phyloP scores from a whole-genome alignment of 2,113 vertebrate genomes.

The Benitochromis conjunctus region DNA sequence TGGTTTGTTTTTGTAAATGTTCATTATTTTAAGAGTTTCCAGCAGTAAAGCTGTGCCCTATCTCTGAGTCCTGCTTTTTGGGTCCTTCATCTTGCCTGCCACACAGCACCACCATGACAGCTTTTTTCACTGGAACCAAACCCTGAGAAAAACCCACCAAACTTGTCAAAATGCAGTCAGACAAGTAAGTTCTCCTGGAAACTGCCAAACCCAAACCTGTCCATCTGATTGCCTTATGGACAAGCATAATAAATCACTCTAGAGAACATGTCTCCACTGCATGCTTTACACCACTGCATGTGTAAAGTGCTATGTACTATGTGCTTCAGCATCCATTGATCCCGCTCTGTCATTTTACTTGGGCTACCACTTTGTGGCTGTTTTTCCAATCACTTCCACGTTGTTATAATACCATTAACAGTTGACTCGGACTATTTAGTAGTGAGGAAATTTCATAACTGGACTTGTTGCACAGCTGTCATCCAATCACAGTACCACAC shows the following conservation, averaged over 20 bases:
- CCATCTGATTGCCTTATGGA: neutral
- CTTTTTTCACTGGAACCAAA: neutral
- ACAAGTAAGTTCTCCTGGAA: neutral
- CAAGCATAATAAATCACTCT: neutral
- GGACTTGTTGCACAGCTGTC: neutral
- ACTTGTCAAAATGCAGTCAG: neutral
- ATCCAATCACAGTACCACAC: neutral
- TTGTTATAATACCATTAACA: neutral
- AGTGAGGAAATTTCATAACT: neutral
- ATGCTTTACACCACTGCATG: neutral
- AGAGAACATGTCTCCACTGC: neutral
- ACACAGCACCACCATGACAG: neutral
- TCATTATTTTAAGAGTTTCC: too few relatives aligned
- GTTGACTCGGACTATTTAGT: neutral
- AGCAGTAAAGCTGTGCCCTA: too few relatives aligned
- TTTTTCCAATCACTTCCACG: neutral
- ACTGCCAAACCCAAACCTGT: neutral
- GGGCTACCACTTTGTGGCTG: neutral
- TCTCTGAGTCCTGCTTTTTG: too few relatives aligned
- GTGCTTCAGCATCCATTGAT: neutral
- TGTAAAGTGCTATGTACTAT: neutral
- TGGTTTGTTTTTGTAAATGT: too few relatives aligned
- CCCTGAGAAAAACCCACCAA: rapidly evolving
- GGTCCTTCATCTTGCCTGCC: too few relatives aligned
- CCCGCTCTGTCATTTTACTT: neutral